These are phyloP conservation scores for Hoplostethus mediterraneus DNA, from an alignment of 2,797 vertebrate species.

Conservation along the genomic window DNA sequence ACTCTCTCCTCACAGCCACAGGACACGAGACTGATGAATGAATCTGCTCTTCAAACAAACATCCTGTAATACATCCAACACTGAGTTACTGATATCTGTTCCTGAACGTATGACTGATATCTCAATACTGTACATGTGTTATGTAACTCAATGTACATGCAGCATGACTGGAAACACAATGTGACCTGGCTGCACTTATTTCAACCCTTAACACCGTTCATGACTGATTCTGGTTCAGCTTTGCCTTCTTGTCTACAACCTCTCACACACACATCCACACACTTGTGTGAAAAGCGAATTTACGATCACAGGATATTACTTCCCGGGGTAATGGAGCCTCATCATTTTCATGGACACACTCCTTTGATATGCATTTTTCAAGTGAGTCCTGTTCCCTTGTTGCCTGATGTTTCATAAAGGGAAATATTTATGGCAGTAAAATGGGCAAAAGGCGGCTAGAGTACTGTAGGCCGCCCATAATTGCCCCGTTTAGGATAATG, in stretches of 20 bases:
- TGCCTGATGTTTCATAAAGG: conserved; percentile 43
- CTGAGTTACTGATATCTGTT: conserved; percentile 4
- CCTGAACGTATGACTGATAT: neutral
- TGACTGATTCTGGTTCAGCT: neutral
- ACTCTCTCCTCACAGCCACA: conserved; percentile 1
- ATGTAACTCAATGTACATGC: neutral
- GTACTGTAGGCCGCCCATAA: conserved; percentile 46
- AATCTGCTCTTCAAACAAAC: conserved; percentile 39
- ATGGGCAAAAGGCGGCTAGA: conserved; percentile 24
- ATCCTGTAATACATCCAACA: neutral
- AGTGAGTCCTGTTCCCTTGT: conserved; percentile 29
- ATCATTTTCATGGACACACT: conserved; percentile 33
- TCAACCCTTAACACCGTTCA: neutral
- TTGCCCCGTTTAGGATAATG: conserved; percentile 50
- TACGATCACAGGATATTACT: conserved; percentile 26
- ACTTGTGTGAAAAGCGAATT: conserved; percentile 31
- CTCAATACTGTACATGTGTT: neutral
- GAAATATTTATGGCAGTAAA: conserved; percentile 60
- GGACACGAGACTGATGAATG: conserved; percentile 21
- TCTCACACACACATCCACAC: conserved; percentile 3
- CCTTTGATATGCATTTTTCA: conserved; percentile 56
- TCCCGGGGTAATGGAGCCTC: conserved; percentile 21
- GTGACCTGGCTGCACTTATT: conserved; percentile 11
- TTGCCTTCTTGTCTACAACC: conserved; percentile 18
- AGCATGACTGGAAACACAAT: neutral